Evolutionary conservation across 2,113 vertebrate genomes (phyloP).

Genomic region (Barbus barbus): DNA sequence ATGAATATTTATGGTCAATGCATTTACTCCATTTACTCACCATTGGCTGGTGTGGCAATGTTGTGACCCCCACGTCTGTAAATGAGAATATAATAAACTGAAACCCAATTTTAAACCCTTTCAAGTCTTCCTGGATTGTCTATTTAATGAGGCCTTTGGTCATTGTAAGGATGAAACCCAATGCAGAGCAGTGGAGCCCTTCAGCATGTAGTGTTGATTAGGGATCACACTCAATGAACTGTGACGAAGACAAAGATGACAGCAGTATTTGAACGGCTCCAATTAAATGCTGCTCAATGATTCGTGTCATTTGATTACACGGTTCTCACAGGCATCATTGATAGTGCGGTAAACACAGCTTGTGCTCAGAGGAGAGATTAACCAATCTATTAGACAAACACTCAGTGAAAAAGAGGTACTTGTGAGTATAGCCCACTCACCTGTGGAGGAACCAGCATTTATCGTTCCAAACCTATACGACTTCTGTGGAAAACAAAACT

Average conservation of each 20-base stretch:
- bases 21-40: too few species aligned
- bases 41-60: too few species aligned
- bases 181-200: background rate
- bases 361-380: conserved; percentile 1
- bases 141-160: background rate
- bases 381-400: background rate
- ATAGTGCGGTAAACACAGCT: background rate
- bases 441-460: background rate
- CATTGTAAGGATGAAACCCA: background rate
- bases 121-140: background rate
- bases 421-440: background rate
- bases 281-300: conserved; percentile 31
- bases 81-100: too few species aligned
- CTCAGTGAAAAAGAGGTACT: too few species aligned
- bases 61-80: too few species aligned
- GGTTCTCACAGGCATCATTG: background rate
- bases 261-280: background rate
- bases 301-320: conserved; percentile 26
- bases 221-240: background rate
- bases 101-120: too few species aligned
- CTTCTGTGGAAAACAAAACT: background rate
- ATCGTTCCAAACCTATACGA: background rate
- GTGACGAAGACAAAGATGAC: conserved; percentile 29
- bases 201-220: background rate
- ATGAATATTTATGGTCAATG: too few species aligned